Base-by-base conservation (phyloP, 2,113 vertebrate genomes). In the Sigmodon hispidus region DNA sequence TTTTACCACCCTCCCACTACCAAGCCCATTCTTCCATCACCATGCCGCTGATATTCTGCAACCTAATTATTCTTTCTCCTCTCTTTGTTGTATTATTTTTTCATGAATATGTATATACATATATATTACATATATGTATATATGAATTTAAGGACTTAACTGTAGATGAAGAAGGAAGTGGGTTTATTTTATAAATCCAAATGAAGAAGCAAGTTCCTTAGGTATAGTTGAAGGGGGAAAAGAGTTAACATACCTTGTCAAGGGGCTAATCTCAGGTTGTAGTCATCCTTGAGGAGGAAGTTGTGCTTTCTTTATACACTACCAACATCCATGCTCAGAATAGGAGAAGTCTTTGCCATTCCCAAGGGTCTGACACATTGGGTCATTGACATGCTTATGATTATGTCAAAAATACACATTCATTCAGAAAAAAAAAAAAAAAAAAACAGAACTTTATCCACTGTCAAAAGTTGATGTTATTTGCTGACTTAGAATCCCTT, bases 121-220 rank as follows among this genome's bases (percentile, higher is more conserved):
- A 36, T 15, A 36, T 24, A 8, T 24, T 13, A 13, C 0, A 48
- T 31, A 8, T 24, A 0, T 55, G 13, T n/a, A 22, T 12, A n/a
- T 2, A 50, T 50, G 50, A 11, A 12, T 11, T 12, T 24, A n/a
- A n/a, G 2, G 57, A n/a, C n/a, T 81, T n/a, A 81, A 26, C 1
- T 61, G 26, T 9, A 43, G n/a, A 61, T 36, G 19, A 55, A 55
- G 9, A 80, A 3, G 19, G 9, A 80, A 55, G 4, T 6, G 9
- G 5, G 34, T 52, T 79, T 22, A 55, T n/a, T 79, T 55, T 55
- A 24, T n/a, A 24, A 21, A n/a, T 19, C 34, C 21, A 1, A 80
- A 55, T n/a, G 34, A 80, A 17, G 34, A n/a, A 8, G 50, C 50
- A 57, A n/a, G 19, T 57, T n/a, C 57, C 2, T 36, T 52, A 52